These are phyloP conservation scores for Sturnus vulgaris DNA, from an alignment of 2,113 vertebrate species.

Conservation along the genomic window DNA sequence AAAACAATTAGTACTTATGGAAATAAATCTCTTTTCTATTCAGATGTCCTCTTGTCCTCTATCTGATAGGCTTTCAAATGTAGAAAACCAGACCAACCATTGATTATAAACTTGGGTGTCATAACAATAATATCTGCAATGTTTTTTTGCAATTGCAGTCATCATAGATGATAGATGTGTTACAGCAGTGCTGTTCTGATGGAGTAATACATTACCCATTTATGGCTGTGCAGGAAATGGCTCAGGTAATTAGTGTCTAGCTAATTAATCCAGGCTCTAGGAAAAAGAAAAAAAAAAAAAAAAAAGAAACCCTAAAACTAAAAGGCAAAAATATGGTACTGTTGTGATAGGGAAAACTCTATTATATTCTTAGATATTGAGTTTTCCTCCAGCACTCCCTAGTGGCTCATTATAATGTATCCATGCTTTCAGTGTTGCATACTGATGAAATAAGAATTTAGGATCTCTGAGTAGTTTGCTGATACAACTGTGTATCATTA, in stretches of 20 bases:
- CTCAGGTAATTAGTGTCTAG: conserved; percentile 6
- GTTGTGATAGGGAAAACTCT: neutral
- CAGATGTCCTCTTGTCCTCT: neutral
- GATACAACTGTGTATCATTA: neutral
- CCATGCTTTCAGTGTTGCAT: neutral
- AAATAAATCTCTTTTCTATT: neutral
- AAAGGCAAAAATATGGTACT: neutral
- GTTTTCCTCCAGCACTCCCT: conserved; percentile 36
- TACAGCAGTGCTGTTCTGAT: neutral
- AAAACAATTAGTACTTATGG: neutral
- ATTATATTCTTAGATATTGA: neutral
- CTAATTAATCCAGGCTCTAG: conserved; percentile 20
- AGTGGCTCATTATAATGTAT: neutral
- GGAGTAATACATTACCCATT: neutral
- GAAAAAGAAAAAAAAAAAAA: too few species aligned
- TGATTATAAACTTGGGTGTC: neutral
- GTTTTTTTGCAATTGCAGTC: neutral
- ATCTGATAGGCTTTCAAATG: neutral
- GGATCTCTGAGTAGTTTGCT: neutral
- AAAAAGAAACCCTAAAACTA: neutral
- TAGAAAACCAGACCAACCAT: neutral
- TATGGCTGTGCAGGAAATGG: conserved; percentile 17
- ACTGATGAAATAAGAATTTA: neutral
- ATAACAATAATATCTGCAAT: neutral
- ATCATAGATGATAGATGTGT: neutral